phyloP scores from a whole-genome alignment of 64 coral and sea anemone species.

The Cladopsammia gracilis region DNA sequence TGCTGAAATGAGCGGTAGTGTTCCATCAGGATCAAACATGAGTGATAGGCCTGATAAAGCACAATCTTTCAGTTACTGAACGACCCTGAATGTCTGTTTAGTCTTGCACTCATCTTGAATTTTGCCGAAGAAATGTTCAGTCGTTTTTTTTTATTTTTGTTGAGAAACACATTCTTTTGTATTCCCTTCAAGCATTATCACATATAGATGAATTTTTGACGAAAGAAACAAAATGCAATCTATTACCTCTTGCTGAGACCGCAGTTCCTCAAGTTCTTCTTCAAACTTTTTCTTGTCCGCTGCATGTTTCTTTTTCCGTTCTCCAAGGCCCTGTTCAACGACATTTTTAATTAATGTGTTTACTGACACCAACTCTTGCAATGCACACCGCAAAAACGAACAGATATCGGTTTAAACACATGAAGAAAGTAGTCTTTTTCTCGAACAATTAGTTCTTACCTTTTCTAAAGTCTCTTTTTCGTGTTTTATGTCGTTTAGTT shows the following conservation, averaged over 20 bases:
- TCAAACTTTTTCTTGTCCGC: conserved; percentile 85
- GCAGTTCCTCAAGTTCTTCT: conserved; percentile 90
- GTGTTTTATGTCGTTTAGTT: conserved; percentile 84
- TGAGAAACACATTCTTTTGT: no score
- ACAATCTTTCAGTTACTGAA: no score
- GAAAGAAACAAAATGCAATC: background rate
- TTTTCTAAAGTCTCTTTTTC: conserved; percentile 96
- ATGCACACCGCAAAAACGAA: background rate
- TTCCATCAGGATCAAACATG: no score
- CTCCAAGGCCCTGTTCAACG: conserved; percentile 64
- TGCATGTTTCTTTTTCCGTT: conserved; percentile 88
- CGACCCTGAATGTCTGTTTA: background rate
- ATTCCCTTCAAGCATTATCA: no score
- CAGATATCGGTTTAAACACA: no score
- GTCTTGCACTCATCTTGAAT: background rate
- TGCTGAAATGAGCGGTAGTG: no score
- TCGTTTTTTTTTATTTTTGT: no score
- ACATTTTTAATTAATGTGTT: background rate
- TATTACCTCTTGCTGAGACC: conserved; percentile 78
- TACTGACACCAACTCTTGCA: background rate
- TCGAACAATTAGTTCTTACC: conserved; percentile 9
- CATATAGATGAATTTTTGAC: no score
- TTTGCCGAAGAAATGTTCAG: background rate
- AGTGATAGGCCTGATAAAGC: background rate
- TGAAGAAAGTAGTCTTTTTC: background rate